Conservation (phyloP, 1,140 invertebrate species). For the Pseudachorutes palmiensis region DNA sequence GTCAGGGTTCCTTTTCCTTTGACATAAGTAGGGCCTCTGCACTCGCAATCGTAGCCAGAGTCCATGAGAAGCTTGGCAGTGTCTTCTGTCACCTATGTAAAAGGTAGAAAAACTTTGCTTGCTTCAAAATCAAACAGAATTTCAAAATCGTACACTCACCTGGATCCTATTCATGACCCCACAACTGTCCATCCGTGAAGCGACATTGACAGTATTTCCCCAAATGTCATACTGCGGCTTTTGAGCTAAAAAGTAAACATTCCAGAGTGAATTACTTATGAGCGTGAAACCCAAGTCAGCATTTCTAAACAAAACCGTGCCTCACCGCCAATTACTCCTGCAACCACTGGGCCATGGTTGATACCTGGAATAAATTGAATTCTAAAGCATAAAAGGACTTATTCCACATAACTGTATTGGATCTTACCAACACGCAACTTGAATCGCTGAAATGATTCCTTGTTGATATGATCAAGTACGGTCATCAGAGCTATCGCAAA, state of each 20-base stretch:
- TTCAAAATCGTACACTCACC: constrained; percentile 44
- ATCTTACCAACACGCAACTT: constrained; percentile 76
- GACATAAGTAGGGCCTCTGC: constrained; percentile 77
- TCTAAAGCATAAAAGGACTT: neutral
- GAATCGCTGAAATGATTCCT: constrained; percentile 93
- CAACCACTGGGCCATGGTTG: constrained; percentile 89
- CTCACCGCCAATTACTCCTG: constrained; percentile 44
- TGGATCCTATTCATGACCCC: constrained; percentile 51
- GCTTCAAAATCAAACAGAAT: neutral
- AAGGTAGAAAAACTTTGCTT: neutral
- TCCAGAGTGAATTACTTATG: neutral
- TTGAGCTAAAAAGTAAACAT: constrained; percentile 56
- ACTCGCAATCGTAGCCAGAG: constrained; percentile 73
- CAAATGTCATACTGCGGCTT: constrained; percentile 91
- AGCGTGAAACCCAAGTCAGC: neutral
- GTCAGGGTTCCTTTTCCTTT: constrained; percentile 89
- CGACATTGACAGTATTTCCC: constrained; percentile 96
- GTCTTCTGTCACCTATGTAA: constrained; percentile 64
- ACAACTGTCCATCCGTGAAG: constrained; percentile 82
- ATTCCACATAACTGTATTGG: neutral
- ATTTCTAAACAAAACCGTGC: neutral
- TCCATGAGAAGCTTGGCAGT: constrained; percentile 77
- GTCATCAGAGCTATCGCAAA: constrained; percentile 87
- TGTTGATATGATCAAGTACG: constrained; percentile 87
- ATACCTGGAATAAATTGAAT: constrained; percentile 56